Percentiles rank a stretch among this genome's conserved stretches.
Evolutionary conservation across 1,140 invertebrate genomes (phyloP).

Genomic region (Tribolium castaneum): DNA sequence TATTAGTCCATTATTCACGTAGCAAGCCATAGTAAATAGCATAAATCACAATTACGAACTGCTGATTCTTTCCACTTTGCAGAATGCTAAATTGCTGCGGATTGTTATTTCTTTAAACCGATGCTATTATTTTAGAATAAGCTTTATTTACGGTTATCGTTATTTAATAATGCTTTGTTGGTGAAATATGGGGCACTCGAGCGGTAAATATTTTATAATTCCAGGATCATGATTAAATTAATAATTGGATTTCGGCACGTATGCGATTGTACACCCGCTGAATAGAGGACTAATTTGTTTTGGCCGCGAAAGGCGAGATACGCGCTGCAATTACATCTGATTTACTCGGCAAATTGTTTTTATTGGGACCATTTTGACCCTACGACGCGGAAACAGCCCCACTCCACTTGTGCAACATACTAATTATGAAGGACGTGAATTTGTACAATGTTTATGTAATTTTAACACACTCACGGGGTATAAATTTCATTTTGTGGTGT

Average conservation of each 20-base stretch:
- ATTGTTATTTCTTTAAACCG: conserved; percentile 1
- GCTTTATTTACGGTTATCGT: conserved; percentile 30
- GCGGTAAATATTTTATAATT: conserved; percentile 29
- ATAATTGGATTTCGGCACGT: conserved; percentile 25
- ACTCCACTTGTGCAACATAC: not conserved
- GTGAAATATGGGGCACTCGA: conserved; percentile 9
- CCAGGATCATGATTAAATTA: conserved; percentile 27
- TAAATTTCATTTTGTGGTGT: not conserved
- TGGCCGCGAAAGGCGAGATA: conserved; percentile 17
- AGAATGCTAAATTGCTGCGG: conserved; percentile 30
- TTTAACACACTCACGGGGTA: not conserved
- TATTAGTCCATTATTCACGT: conserved; percentile 53
- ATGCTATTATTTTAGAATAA: conserved; percentile 34
- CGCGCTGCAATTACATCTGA: conserved; percentile 2
- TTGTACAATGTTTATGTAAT: not conserved
- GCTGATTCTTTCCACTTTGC: conserved; percentile 40
- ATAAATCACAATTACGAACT: conserved; percentile 55
- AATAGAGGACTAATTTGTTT: conserved; percentile 24
- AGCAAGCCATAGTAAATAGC: conserved; percentile 48
- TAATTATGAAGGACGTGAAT: not conserved
- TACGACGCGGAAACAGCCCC: not conserved
- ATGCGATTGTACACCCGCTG: not conserved
- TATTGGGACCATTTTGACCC: not conserved
- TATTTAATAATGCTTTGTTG: conserved; percentile 35
- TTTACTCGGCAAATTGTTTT: conserved; percentile 1